These are phyloP conservation scores for Drosophila acutilabella DNA, from an alignment of 2,888 invertebrate species.

Conservation along the genomic window DNA sequence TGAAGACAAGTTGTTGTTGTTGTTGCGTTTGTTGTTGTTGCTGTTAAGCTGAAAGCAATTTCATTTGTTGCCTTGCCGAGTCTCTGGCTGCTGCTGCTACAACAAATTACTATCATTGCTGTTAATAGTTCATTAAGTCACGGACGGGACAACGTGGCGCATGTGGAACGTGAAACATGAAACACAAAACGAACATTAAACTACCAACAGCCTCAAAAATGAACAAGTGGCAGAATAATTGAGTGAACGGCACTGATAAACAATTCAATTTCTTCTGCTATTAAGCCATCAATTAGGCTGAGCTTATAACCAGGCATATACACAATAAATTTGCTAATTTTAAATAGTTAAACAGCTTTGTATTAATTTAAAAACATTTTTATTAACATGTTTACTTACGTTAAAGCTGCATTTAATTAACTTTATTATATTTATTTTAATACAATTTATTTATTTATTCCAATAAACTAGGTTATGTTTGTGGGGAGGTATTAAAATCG, in stretches of 20 bases:
- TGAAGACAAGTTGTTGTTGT: slow-evolving; percentile 75
- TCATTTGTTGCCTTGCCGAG: slow-evolving; percentile 60
- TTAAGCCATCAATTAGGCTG: slow-evolving; percentile 76
- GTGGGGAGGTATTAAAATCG: slow-evolving; percentile 24
- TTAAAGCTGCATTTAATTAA: too few species aligned
- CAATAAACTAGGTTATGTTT: too few species aligned
- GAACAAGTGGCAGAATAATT: slow-evolving; percentile 78
- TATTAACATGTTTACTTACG: too few species aligned
- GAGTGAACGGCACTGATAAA: slow-evolving; percentile 78
- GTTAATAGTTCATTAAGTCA: slow-evolving; percentile 81
- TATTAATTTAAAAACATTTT: too few species aligned
- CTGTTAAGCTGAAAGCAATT: slow-evolving; percentile 66
- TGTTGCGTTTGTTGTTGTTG: slow-evolving; percentile 36
- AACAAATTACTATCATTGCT: slow-evolving; percentile 80
- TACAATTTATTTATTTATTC: too few species aligned
- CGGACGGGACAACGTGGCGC: slow-evolving; percentile 69
- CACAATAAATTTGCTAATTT: slow-evolving; percentile 1
- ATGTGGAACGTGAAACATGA: slow-evolving; percentile 68
- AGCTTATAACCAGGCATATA: slow-evolving; percentile 20
- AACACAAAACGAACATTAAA: slow-evolving; percentile 63
- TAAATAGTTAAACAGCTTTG: too few species aligned
- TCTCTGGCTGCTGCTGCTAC: slow-evolving; percentile 48
- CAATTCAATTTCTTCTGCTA: slow-evolving; percentile 75
- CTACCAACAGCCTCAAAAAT: slow-evolving; percentile 30
- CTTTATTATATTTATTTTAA: too few species aligned